Base-by-base conservation (phyloP, 2,888 invertebrate species). In the Physocephala rufipes region DNA sequence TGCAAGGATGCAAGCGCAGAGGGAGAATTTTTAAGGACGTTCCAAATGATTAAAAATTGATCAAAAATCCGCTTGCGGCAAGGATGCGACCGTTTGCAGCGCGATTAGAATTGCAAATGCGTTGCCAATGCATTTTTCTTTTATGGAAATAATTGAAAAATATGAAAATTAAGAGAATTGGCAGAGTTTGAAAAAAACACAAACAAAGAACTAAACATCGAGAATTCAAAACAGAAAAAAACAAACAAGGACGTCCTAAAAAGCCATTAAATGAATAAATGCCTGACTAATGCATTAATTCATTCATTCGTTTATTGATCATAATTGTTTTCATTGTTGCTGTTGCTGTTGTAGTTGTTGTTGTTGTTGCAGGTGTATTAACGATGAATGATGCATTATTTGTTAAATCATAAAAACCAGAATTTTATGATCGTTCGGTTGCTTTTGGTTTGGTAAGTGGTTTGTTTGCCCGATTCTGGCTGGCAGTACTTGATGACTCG, bases 151-250 rank as follows among this genome's bases (percentile, higher is more conserved):
- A 67, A 68, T 68, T 68, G n/a, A 62, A 62, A 62, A 68, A 68
- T 68, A 68, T 68, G 68, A 68, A 68, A 68, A 68, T 68, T 43
- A 58, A 13, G 68, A 61, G 59, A 67, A 67, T 67, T 58, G 61
- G 15, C 61, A 68, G 62, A 68, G 62, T 68, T 61, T 36, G 5
- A 53, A 30, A 53, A 66, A 53, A 53, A 24, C n/a, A n/a, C n/a
- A n/a, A n/a, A n/a, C n/a, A n/a, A n/a, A n/a, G n/a, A n/a, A n/a
- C n/a, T n/a, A n/a, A n/a, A n/a, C n/a, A n/a, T n/a, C 53, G 15
- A 36, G 24, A 28, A 55, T 66, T n/a, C n/a, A n/a, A 53, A 66
- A 55, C 36, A 43, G 30, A 19, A 19, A 53, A 13, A 53, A 53
- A 15, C 47, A 16, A 30, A 26, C 28, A 58, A 47, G 36, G 59